A percentile compares a stretch with the other conserved stretches of the same genome.
These are phyloP conservation scores for Pygoscelis antarcticus DNA, from an alignment of 2,113 vertebrate genomes.

Conservation along the genomic window DNA sequence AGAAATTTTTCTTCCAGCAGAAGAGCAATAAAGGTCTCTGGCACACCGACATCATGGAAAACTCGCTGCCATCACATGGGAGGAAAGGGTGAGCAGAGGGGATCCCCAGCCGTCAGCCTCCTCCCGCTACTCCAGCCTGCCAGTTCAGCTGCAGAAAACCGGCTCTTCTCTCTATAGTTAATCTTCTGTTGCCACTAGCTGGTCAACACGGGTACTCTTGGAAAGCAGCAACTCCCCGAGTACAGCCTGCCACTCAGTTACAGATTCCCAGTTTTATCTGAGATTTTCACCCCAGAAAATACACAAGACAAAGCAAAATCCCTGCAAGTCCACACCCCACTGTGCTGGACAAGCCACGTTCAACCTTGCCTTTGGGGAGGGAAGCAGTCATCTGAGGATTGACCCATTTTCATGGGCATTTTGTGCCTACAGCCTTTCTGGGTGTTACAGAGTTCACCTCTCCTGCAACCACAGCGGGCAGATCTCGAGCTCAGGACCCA, in stretches of 20 bases:
- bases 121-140: not conserved
- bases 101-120: not conserved
- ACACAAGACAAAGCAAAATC: rapidly evolving
- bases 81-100: not conserved
- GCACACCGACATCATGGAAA: not conserved
- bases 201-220: constrained; percentile 74
- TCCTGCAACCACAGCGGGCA: not conserved
- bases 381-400: not conserved
- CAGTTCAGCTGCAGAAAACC: not conserved
- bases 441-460: not conserved
- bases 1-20: too few species aligned
- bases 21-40: not conserved
- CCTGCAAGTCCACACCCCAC: rapidly evolving
- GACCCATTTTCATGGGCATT: not conserved
- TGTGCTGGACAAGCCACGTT: rapidly evolving
- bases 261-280: not conserved
- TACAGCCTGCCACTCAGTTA: not conserved
- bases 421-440: not conserved
- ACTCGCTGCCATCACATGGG: not conserved
- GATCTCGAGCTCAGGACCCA: not conserved
- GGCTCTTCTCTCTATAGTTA: constrained; percentile 65
- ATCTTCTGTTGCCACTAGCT: constrained; percentile 83
- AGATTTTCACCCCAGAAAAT: not conserved
- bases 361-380: not conserved
- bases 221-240: constrained; percentile 26